Evolutionary conservation across 2,888 invertebrate genomes (phyloP), one percentile per base, ranked within the genome.

Genomic region (Hyppa rectilinea): DNA sequence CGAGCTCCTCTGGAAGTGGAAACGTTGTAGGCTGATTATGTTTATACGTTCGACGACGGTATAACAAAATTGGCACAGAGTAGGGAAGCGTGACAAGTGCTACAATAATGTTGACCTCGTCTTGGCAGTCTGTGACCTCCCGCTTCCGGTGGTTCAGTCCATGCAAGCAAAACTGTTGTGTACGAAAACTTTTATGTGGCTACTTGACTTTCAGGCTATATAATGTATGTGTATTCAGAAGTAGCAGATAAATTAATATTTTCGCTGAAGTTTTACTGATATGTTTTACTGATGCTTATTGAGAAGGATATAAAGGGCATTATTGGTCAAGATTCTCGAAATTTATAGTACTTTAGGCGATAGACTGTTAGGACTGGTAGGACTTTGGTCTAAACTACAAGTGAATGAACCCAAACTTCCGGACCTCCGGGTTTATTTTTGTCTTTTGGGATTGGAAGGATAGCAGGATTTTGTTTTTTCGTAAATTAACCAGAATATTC

Each of bases 81-180:
- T n/a, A 36, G 36, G 47, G 47, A 59, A 52, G 60, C 47, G 10
- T 47, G 34, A 52, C 45, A 34, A 52, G 62, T 52, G 36, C n/a
- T 31, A 26, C 12, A 45, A 31, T 31, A 45, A 31, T 31, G 29
- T 10, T 78, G 71, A 71, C 78, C 73, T 73, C 59, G 70, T 71
- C 58, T 71, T 53, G 14, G 6, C 71, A 9, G 73, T 77, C 50
- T 71, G 59, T 71, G 59, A 78, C 71, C 49, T 45, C 20, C 23
- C 50, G 47, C 34, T 67, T 76, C 69, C 71, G 71, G 45, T 55
- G 45, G 36, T 31, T 38, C 17, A 5, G 31, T 45, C 12, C 36
- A 40, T 47, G 38, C 38, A 40, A n/a, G 43, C 12, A n/a, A n/a
- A 75, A 71, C 49, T 23, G 65, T 49, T 40, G 3, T 14, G 38